Conservation (phyloP, 2,113 vertebrate species). For the Mus pahari region DNA sequence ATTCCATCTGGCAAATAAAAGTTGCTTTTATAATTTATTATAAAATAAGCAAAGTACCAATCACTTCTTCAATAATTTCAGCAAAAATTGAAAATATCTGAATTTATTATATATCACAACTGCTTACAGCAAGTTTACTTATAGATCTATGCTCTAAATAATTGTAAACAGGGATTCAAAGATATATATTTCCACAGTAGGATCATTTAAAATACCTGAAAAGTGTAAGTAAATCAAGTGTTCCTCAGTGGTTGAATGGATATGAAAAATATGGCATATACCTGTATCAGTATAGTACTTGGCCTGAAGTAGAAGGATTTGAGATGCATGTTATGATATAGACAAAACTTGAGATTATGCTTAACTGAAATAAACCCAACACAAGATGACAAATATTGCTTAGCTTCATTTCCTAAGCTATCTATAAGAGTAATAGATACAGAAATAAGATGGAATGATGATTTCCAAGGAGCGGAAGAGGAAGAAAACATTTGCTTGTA, state of each 20-base stretch:
- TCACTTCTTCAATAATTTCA: background rate
- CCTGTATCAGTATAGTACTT: background rate
- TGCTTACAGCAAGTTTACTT: background rate
- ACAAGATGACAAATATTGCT: background rate
- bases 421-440: background rate
- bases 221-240: background rate
- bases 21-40: background rate
- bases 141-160: background rate
- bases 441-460: background rate
- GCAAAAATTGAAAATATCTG: background rate
- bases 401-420: background rate
- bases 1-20: too few species aligned
- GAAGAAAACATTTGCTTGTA: background rate
- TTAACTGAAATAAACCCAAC: background rate
- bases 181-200: background rate
- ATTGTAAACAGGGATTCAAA: background rate
- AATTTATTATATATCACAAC: background rate
- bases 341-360: background rate
- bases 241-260: background rate
- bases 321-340: background rate
- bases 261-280: background rate
- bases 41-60: background rate
- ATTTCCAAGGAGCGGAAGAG: background rate
- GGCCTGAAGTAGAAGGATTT: background rate
- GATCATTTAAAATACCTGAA: background rate